Evolutionary conservation across 92 coral and sea anemone genomes (phyloP).

Genomic region (Porites cylindrica): DNA sequence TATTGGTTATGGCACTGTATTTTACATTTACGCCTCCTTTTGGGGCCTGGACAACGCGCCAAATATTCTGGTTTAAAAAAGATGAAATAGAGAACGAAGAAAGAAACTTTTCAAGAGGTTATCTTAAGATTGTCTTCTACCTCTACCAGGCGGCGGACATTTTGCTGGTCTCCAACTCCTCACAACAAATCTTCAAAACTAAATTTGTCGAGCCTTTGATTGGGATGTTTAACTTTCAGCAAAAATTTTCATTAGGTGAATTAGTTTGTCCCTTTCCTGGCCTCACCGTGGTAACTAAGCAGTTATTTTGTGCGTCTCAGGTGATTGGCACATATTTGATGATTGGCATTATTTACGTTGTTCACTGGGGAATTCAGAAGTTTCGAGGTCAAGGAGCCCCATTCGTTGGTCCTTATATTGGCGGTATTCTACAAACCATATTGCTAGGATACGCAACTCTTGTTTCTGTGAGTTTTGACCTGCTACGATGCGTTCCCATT

Average conservation of each 20-base stretch:
- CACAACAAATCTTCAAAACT: slow-evolving; percentile 23
- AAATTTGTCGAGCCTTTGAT: slow-evolving; percentile 55
- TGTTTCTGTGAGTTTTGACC: slow-evolving; percentile 57
- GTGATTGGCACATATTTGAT: slow-evolving; percentile 57
- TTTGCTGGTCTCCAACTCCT: slow-evolving; percentile 58
- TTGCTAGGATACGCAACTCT: slow-evolving; percentile 80
- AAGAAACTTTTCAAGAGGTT: slow-evolving; percentile 48
- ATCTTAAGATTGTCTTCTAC: slow-evolving; percentile 77
- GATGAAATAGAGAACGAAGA: slow-evolving; percentile 1
- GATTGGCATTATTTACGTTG: slow-evolving; percentile 47
- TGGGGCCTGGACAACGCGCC: slow-evolving; percentile 34
- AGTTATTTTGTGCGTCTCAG: slow-evolving; percentile 49
- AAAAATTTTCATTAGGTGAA: slow-evolving; percentile 26
- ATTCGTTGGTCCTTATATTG: slow-evolving; percentile 72
- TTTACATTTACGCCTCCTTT: slow-evolving; percentile 71
- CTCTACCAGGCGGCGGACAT: slow-evolving; percentile 80
- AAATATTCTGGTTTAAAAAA: slow-evolving; percentile 67
- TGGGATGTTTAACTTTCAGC: slow-evolving; percentile 80
- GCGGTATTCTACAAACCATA: slow-evolving; percentile 73
- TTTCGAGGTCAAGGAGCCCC: slow-evolving; percentile 59
- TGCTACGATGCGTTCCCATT: slow-evolving; percentile 71
- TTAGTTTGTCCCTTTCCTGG: slow-evolving; percentile 82
- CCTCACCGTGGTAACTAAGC: slow-evolving; percentile 74
- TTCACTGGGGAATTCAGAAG: slow-evolving; percentile 45
- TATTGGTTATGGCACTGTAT: slow-evolving; percentile 57